Evolutionary conservation across 2,113 vertebrate species (phyloP).

Genomic region (Nettapus auritus): DNA sequence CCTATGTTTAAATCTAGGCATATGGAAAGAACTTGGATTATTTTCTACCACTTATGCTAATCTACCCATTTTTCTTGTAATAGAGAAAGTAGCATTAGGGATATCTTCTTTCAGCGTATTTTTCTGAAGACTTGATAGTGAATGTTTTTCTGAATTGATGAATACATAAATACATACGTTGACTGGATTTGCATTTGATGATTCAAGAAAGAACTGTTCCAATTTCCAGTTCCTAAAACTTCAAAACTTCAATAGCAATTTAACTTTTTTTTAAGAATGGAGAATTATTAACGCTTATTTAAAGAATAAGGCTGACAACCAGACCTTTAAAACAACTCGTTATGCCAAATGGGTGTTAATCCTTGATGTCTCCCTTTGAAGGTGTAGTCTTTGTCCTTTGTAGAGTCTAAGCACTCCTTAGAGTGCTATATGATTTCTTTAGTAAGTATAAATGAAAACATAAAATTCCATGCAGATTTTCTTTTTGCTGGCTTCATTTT

Average conservation of each 20-base stretch:
- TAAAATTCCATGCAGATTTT: not conserved
- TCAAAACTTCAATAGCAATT: not conserved
- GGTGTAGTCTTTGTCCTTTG: not conserved
- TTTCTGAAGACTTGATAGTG: not conserved
- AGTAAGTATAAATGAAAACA: not conserved
- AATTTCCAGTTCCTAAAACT: not conserved
- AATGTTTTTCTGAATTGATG: not conserved
- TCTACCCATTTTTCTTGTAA: not conserved
- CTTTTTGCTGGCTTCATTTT: not conserved
- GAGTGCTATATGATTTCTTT: not conserved
- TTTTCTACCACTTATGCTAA: not conserved
- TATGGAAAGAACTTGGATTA: not conserved
- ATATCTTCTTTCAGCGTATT: not conserved
- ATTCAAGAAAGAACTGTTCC: not conserved
- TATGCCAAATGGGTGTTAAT: not conserved
- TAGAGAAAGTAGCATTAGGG: not conserved
- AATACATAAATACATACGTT: not conserved
- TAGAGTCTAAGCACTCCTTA: not conserved
- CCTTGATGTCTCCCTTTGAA: not conserved
- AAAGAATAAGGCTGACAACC: not conserved
- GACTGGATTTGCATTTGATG: not conserved
- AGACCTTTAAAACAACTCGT: not conserved
- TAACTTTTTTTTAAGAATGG: not conserved
- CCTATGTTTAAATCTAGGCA: not conserved
- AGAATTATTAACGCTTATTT: no score